Base-by-base conservation (phyloP, 2,113 vertebrate species). In the Macaca nemestrina region DNA sequence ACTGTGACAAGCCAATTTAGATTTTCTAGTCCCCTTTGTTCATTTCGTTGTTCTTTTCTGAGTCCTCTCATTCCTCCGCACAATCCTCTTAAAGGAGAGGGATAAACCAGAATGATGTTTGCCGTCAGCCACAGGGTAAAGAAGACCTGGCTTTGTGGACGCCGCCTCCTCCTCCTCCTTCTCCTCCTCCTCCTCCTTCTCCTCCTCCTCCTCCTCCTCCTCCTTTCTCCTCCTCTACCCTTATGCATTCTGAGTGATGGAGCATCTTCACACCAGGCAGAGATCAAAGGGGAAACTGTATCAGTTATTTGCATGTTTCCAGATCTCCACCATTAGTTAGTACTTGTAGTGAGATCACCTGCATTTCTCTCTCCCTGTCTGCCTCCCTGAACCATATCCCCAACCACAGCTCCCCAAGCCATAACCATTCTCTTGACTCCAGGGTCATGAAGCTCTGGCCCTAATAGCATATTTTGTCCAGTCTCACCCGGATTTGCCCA, bases 161-260 rank as follows among this genome's bases (percentile, higher is more conserved):
- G 27, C 70, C 55, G 0, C 8, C 16, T 25, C 43, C 40, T 18
- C 45, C 68, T 50, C 35, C 25, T 9, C 38, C 14, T 40, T 45
- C 3, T 8, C n/a, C n/a, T n/a, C 8, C 16, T 25, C 43, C 40
- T 18, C 45, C 68, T 50, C 35, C 25, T 9, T 22, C 14, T 40
- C 45, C 3, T 8, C 12, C 1, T 12, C 22, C 11, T 13, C 27
- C 8, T 4, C 43, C 32, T 23, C 13, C 2, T 17, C 30, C 27
- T 27, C 23, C 59, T 27, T 2, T 2, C 27, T 72, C n/a, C 20
- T 22, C 38, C n/a, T 73, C 73, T 14, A 14, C 25, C 6, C 16
- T 38, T 32, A 18, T 27, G 32, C 48, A 17, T 48, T 43, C 57
- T 45, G 12, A 38, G 30, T 16, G 38, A 45, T 10, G 27, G 11